Conservation (phyloP, 53 echinoderm and acorn worm genomes). For the Holothuria scabra region DNA sequence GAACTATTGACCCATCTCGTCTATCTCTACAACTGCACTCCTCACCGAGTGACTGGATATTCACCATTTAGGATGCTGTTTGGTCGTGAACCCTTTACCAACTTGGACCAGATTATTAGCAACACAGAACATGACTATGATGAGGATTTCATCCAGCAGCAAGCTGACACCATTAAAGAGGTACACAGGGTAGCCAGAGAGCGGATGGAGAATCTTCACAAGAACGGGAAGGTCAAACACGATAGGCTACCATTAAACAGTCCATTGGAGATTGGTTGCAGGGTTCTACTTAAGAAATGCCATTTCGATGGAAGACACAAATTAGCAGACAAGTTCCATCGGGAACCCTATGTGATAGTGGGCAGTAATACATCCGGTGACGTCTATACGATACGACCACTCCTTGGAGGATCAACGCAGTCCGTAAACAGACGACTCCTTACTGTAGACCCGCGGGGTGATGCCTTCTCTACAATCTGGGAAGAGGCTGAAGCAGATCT, state of each 20-base stretch:
- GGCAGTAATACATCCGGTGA: slow-evolving; percentile 37
- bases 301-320: slow-evolving; percentile 67
- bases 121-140: slow-evolving; percentile 45
- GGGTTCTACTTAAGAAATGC: slow-evolving; percentile 54
- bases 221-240: neutral
- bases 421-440: slow-evolving; percentile 54
- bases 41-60: slow-evolving; percentile 43
- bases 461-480: neutral
- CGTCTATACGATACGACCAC: slow-evolving; percentile 57
- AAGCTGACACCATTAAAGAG: slow-evolving; percentile 23
- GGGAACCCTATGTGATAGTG: slow-evolving; percentile 54
- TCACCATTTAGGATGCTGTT: slow-evolving; percentile 53
- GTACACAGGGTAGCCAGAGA: slow-evolving; percentile 24
- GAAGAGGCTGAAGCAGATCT: neutral
- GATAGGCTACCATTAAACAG: neutral
- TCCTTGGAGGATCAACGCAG: slow-evolving; percentile 56
- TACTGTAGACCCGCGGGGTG: slow-evolving; percentile 50
- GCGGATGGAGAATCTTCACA: neutral
- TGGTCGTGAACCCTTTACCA: slow-evolving; percentile 47
- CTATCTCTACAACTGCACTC: slow-evolving; percentile 45
- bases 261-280: slow-evolving; percentile 23
- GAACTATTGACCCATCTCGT: slow-evolving; percentile 44
- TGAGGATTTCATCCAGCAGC: slow-evolving; percentile 51
- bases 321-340: slow-evolving; percentile 55
- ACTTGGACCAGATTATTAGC: slow-evolving; percentile 51